phyloP scores from a whole-genome alignment of 1,140 invertebrate genomes.

The Heliconius nattereri region DNA sequence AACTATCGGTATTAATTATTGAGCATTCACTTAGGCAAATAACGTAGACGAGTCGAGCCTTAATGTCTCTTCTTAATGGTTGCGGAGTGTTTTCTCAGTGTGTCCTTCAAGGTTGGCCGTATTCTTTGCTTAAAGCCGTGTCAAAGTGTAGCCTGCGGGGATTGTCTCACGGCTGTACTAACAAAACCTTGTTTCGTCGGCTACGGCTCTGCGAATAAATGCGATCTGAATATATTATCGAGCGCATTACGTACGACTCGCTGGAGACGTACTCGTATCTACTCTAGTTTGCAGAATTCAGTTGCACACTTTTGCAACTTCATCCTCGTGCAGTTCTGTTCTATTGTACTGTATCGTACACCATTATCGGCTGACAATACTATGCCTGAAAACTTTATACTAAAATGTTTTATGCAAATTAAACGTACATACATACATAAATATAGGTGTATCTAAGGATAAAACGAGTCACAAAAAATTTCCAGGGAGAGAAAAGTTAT shows the following conservation, averaged over 20 bases:
- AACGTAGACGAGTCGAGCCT: neutral
- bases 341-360: constrained; percentile 35
- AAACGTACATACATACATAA: neutral
- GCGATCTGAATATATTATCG: constrained; percentile 76
- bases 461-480: constrained; percentile 9
- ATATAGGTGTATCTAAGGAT: neutral
- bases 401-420: constrained; percentile 14
- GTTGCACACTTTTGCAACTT: constrained; percentile 68
- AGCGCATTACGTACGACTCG: constrained; percentile 70
- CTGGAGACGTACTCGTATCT: constrained; percentile 57
- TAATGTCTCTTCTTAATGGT: no score
- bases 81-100: constrained; percentile 7
- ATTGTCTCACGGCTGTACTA: constrained; percentile 59
- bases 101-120: constrained; percentile 12
- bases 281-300: constrained; percentile 58
- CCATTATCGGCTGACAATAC: constrained; percentile 33
- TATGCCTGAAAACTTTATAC: constrained; percentile 23
- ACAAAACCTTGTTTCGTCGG: constrained; percentile 72
- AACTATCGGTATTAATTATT: neutral
- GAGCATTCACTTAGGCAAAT: neutral
- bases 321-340: constrained; percentile 51
- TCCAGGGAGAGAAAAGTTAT: constrained; percentile 12
- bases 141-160: constrained; percentile 56
- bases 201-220: constrained; percentile 70
- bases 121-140: constrained; percentile 50